phyloP scores from a whole-genome alignment of 1,140 invertebrate species.

The Pseudomyrmex flavicornis region DNA sequence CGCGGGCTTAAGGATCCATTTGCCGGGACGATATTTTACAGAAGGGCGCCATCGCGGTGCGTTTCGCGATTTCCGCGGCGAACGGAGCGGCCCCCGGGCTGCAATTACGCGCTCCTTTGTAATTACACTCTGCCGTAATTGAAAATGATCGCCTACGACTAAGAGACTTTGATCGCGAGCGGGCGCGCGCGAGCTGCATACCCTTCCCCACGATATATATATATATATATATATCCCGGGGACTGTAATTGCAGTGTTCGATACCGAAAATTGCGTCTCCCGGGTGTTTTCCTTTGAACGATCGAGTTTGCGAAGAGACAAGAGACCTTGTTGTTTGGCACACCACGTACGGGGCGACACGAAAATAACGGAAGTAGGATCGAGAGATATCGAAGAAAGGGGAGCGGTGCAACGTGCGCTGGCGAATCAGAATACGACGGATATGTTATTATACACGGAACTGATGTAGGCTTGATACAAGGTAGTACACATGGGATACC shows the following conservation, averaged over 20 bases:
- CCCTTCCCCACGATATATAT: conserved; percentile 37
- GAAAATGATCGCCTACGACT: conserved; percentile 59
- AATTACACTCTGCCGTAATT: conserved; percentile 56
- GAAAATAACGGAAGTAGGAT: background rate
- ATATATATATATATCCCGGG: background rate
- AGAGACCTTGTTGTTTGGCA: background rate
- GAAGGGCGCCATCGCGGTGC: conserved; percentile 5
- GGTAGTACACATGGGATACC: conserved; percentile 47
- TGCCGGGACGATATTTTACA: conserved; percentile 54
- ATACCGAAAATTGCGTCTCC: conserved; percentile 41
- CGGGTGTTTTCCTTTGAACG: conserved; percentile 22
- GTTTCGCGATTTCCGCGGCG: conserved; percentile 54
- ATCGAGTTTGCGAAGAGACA: background rate
- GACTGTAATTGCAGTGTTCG: conserved; percentile 15
- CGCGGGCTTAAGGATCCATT: conserved; percentile 48
- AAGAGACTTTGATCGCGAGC: conserved; percentile 56
- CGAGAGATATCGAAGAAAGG: background rate
- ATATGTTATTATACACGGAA: conserved; percentile 66
- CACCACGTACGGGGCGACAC: background rate
- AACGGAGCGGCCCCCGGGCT: conserved; percentile 46
- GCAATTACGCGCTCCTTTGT: conserved; percentile 63
- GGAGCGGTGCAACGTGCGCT: background rate
- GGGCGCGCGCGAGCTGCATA: conserved; percentile 18
- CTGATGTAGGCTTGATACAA: conserved; percentile 60
- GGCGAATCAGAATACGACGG: conserved; percentile 20